phyloP scores from a whole-genome alignment of 2,888 invertebrate species.

The Vannuccia rotundouncinata region DNA sequence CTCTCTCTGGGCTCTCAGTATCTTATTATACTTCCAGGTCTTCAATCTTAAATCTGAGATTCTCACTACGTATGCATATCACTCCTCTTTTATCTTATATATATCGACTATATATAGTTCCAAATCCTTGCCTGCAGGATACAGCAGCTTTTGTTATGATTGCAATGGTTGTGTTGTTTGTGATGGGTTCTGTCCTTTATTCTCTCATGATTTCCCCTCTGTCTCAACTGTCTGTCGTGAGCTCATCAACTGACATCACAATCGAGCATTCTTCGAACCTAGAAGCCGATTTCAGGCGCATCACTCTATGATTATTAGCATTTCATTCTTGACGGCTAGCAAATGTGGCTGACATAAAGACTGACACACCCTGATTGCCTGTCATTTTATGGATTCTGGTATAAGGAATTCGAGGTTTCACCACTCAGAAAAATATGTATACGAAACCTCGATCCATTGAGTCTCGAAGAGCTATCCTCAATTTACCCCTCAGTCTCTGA shows the following conservation, averaged over 20 bases:
- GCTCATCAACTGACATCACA: background rate
- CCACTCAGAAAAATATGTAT: background rate
- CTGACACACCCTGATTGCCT: background rate
- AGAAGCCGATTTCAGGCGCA: background rate
- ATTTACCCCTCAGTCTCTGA: background rate
- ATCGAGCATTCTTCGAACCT: background rate
- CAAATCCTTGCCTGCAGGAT: no score
- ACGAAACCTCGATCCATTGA: background rate
- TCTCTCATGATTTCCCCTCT: background rate
- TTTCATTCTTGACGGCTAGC: background rate
- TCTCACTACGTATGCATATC: no score
- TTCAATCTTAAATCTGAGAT: no score
- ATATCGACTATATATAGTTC: no score
- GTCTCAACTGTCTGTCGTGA: background rate
- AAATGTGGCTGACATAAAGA: background rate
- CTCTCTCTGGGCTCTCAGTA: no score
- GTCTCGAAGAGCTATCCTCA: background rate
- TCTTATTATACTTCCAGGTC: no score
- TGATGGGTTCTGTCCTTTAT: background rate
- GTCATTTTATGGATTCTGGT: background rate
- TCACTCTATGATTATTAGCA: background rate
- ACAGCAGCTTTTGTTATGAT: background rate
- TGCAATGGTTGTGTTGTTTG: background rate
- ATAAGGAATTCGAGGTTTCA: background rate
- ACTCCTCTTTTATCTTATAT: no score